Evolutionary conservation across 2,797 vertebrate species (phyloP).

Genomic region (Poecilia picta): DNA sequence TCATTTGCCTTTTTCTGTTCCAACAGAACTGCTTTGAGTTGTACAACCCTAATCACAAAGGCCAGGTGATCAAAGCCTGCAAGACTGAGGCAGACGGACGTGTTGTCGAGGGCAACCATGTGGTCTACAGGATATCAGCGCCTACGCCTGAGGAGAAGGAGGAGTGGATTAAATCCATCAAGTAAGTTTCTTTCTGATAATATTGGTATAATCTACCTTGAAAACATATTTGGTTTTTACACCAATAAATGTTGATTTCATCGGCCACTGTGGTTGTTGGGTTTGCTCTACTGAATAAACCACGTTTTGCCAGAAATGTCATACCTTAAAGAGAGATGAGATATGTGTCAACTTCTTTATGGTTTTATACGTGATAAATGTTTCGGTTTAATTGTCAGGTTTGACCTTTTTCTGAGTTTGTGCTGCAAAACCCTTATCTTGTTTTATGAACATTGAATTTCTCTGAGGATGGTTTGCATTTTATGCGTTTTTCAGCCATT

Average conservation of each 20-base stretch:
- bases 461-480: background rate
- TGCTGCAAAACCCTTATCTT: background rate
- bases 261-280: background rate
- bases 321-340: background rate
- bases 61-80: slow-evolving; percentile 97
- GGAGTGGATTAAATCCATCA: slow-evolving; percentile 99
- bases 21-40: slow-evolving; percentile 96
- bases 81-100: slow-evolving; percentile 97
- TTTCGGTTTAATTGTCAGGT: background rate
- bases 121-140: slow-evolving; percentile 96
- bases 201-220: background rate
- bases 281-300: background rate
- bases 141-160: slow-evolving; percentile 97
- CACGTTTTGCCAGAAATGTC: background rate
- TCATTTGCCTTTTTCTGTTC: slow-evolving; percentile 15
- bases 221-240: background rate
- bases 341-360: background rate
- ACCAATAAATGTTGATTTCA: background rate
- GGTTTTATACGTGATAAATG: background rate
- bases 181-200: slow-evolving; percentile 79
- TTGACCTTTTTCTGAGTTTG: background rate
- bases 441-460: background rate
- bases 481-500: too few relatives aligned
- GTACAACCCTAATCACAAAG: slow-evolving; percentile 96
- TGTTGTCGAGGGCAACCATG: slow-evolving; percentile 97